Evolutionary conservation across 1,140 invertebrate species (phyloP), one percentile per base, ranked within the genome.

Genomic region (Holotrichia oblita): DNA sequence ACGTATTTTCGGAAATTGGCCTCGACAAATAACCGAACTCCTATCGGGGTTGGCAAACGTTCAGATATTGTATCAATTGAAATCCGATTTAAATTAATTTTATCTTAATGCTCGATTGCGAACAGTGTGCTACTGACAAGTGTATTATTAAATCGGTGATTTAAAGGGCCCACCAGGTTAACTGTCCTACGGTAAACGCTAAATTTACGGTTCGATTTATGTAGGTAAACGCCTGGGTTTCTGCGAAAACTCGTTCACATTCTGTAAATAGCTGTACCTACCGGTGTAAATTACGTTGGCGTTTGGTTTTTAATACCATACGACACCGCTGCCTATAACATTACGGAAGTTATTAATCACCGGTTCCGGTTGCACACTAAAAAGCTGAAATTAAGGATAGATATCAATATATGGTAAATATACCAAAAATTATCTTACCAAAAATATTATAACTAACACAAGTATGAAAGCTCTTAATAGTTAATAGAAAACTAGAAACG

Each of bases 81-180:
- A 69, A 69, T 24, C 61, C 61, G 61, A 69, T 69, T 69, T 69
- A 69, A 69, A 69, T 69, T 69, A 69, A 69, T 69, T 69, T 69
- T 12, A 74, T 74, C 73, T 74, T 74, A 74, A 74, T 44, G 73
- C 41, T 74, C 73, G 73, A 40, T 20, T 44, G 73, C 73, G 73
- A 41, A 40, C 73, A 74, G 73, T 44, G 73, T 74, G 73, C 40
- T 44, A 74, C 73, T 74, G 73, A 74, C 73, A 74, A 74, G 73
- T 74, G 73, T 74, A 74, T 74, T 74, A 74, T 74, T 74, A 74
- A 74, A 74, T 74, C 73, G 40, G 40, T 74, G 41, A 74, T 74
- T 74, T 74, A 74, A 74, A 74, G 73, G 73, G 14, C 40, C 61
- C 61, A 69, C 61, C 61, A 69, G 61, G 61, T 69, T 69, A 69